phyloP scores from a whole-genome alignment of 2,888 invertebrate species.

The Parascotia fuliginaria region DNA sequence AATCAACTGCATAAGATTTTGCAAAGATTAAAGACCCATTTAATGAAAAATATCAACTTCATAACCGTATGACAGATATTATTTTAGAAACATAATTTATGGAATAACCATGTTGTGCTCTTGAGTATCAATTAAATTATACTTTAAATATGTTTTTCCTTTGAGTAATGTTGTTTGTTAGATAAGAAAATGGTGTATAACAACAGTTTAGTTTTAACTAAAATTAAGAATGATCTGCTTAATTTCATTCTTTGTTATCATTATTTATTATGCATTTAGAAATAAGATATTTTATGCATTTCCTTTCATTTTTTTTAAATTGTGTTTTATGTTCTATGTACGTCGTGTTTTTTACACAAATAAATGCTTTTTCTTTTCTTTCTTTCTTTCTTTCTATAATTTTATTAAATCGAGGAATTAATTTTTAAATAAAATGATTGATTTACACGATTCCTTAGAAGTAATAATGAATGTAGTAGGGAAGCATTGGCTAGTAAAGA shows the following conservation, averaged over 20 bases:
- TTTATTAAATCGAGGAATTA: slow-evolving; percentile 33
- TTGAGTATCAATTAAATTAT: slow-evolving; percentile 45
- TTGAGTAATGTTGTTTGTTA: slow-evolving; percentile 37
- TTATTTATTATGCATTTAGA: too few species aligned
- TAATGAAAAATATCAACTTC: slow-evolving; percentile 25
- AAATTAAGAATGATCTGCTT: too few species aligned
- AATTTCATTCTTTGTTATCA: too few species aligned
- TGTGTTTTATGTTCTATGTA: too few species aligned
- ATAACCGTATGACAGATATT: slow-evolving; percentile 41
- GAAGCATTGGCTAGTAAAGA: slow-evolving; percentile 58
- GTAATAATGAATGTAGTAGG: slow-evolving; percentile 46
- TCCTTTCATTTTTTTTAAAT: too few species aligned
- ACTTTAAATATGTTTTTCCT: slow-evolving; percentile 43
- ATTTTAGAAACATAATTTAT: slow-evolving; percentile 44
- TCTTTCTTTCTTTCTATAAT: slow-evolving; percentile 37
- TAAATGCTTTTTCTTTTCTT: too few species aligned
- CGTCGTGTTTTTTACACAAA: too few species aligned
- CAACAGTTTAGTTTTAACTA: slow-evolving; percentile 3
- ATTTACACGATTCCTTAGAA: slow-evolving; percentile 43
- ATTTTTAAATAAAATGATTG: slow-evolving; percentile 27
- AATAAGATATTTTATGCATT: too few species aligned
- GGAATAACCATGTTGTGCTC: slow-evolving; percentile 39
- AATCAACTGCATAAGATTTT: slow-evolving; percentile 18
- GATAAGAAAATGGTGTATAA: slow-evolving; percentile 22
- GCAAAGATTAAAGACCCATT: slow-evolving; percentile 21